Conservation (phyloP, 2,797 vertebrate genomes). For the Acomys russatus region DNA sequence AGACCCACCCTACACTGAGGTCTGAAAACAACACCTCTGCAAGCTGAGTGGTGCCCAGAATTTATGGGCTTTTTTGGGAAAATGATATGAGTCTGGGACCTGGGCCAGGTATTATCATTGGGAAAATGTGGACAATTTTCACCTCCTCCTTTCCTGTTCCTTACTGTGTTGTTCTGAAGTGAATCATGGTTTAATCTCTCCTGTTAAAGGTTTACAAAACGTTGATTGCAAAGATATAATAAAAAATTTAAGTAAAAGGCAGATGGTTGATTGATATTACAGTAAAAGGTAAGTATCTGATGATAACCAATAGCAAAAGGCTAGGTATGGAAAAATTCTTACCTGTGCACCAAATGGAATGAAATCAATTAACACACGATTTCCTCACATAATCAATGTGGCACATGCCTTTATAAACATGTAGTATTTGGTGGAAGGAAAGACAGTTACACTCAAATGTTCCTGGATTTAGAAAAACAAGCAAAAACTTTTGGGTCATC, state of each 20-base stretch:
- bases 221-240: slow-evolving; percentile 61
- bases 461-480: neutral
- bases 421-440: neutral
- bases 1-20: slow-evolving; percentile 30
- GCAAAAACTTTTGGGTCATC: slow-evolving; percentile 44
- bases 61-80: slow-evolving; percentile 75
- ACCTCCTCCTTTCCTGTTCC: neutral
- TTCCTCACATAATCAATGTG: neutral
- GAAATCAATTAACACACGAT: neutral
- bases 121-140: slow-evolving; percentile 61
- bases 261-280: neutral
- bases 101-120: slow-evolving; percentile 61
- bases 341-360: neutral
- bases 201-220: slow-evolving; percentile 62
- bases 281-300: slow-evolving; percentile 62
- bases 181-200: slow-evolving; percentile 64
- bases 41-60: slow-evolving; percentile 69
- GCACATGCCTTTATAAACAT: neutral
- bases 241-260: slow-evolving; percentile 61
- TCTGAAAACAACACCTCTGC: neutral
- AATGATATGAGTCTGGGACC: slow-evolving; percentile 36
- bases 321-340: neutral
- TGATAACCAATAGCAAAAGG: neutral
- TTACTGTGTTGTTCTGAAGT: slow-evolving; percentile 71
- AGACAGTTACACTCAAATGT: neutral